phyloP scores from a whole-genome alignment of 1,140 invertebrate species.

The Drosophila takahashii region DNA sequence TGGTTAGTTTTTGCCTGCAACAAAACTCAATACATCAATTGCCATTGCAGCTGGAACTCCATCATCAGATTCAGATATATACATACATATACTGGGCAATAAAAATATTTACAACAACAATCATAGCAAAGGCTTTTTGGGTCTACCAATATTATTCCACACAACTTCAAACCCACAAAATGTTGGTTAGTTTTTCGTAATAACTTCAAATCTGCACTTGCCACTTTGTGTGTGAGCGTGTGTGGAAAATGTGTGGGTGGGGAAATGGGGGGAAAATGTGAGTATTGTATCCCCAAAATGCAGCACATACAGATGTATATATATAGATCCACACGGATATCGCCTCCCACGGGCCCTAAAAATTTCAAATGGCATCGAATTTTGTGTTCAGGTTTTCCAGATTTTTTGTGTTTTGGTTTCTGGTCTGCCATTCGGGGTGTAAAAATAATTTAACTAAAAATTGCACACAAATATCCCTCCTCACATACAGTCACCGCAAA shows the following conservation, averaged over 20 bases:
- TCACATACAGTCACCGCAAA: constrained; percentile 63
- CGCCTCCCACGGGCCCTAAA: constrained; percentile 36
- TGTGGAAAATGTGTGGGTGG: constrained; percentile 4
- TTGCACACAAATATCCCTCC: constrained; percentile 80
- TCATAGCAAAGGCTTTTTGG: constrained; percentile 75
- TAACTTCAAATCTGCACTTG: constrained; percentile 84
- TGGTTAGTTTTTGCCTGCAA: constrained; percentile 14
- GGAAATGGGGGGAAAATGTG: constrained; percentile 3
- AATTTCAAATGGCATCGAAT: constrained; percentile 68
- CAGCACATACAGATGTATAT: constrained; percentile 18
- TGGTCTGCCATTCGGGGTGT: constrained; percentile 53
- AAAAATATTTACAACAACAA: constrained; percentile 71
- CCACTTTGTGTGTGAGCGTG: constrained; percentile 62
- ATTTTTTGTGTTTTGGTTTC: constrained; percentile 36
- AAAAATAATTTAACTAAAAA: constrained; percentile 83
- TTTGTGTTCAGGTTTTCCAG: constrained; percentile 41
- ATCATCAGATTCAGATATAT: constrained; percentile 10
- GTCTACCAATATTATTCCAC: constrained; percentile 85
- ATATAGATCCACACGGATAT: neutral
- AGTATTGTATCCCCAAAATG: constrained; percentile 38
- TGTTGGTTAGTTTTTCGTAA: constrained; percentile 85
- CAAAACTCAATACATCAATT: constrained; percentile 42
- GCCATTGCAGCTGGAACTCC: constrained; percentile 37
- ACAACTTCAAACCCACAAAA: constrained; percentile 85
- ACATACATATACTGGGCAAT: constrained; percentile 35